Percentiles rank a stretch among this genome's conserved stretches.
These are phyloP conservation scores for Vipera ursinii DNA, from an alignment of 2,797 vertebrate genomes.

Conservation along the genomic window DNA sequence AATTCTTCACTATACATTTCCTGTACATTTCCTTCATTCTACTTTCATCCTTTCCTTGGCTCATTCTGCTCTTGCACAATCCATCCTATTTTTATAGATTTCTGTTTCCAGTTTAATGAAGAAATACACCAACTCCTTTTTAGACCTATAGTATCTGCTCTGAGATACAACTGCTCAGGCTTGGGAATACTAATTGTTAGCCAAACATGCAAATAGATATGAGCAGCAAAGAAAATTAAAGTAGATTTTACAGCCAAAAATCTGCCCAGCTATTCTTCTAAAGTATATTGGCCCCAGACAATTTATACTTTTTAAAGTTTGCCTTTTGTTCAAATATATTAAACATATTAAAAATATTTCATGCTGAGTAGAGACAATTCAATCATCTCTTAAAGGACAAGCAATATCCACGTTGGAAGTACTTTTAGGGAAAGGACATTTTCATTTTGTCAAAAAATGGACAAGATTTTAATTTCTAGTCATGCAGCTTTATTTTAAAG, in stretches of 20 bases:
- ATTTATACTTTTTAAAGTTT: not conserved
- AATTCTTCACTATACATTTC: not conserved
- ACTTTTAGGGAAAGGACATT: not conserved
- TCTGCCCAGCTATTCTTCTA: not conserved
- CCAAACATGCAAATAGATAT: not conserved
- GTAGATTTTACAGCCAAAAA: not conserved
- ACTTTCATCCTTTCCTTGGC: not conserved
- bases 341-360: not conserved
- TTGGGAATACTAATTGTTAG: not conserved
- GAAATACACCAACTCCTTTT: not conserved
- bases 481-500: not conserved
- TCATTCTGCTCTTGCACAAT: not conserved
- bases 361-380: not conserved
- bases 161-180: not conserved
- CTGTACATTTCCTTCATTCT: not conserved
- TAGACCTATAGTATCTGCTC: not conserved
- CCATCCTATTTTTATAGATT: not conserved
- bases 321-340: not conserved
- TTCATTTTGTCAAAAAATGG: not conserved
- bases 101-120: not conserved
- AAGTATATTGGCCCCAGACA: not conserved
- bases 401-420: not conserved
- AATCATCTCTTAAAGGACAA: not conserved
- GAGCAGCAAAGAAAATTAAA: not conserved
- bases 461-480: not conserved